A percentile compares a stretch with the other conserved stretches of the same genome.
Evolutionary conservation across 2,113 vertebrate genomes (phyloP).

Genomic region (Centrocercus urophasianus): DNA sequence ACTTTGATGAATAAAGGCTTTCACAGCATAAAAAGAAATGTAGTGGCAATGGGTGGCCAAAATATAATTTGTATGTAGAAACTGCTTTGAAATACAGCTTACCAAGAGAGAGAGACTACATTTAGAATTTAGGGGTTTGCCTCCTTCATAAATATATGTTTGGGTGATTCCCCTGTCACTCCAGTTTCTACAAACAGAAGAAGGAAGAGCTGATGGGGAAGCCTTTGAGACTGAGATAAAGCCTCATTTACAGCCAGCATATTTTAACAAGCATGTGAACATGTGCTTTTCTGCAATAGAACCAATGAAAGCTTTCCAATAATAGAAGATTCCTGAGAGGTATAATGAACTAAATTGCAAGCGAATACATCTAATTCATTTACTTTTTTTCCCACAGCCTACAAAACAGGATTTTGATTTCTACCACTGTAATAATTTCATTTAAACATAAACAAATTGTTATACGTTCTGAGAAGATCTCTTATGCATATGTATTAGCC

Average conservation of each 20-base stretch:
- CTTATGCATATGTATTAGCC: neutral
- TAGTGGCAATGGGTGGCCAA: neutral
- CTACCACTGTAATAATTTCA: neutral
- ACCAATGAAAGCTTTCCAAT: neutral
- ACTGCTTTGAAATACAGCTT: neutral
- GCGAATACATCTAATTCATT: neutral
- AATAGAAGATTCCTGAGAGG: neutral
- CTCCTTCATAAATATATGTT: neutral
- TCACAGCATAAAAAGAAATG: neutral
- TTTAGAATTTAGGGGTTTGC: neutral
- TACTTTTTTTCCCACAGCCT: neutral
- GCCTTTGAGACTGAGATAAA: neutral
- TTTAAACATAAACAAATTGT: slow-evolving; percentile 5
- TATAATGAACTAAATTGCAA: neutral
- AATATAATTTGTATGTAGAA: neutral
- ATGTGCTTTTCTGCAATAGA: neutral
- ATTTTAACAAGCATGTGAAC: neutral
- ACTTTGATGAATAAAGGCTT: neutral
- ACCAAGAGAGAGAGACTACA: neutral
- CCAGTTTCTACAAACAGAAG: neutral
- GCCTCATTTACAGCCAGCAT: neutral
- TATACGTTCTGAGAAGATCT: neutral
- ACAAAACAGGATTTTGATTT: neutral
- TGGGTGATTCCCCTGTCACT: neutral
- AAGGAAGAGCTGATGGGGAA: neutral